A percentile compares a stretch with the other conserved stretches of the same genome.
Conservation (phyloP, 2,113 vertebrate genomes). For the Micronycteris hirsuta region DNA sequence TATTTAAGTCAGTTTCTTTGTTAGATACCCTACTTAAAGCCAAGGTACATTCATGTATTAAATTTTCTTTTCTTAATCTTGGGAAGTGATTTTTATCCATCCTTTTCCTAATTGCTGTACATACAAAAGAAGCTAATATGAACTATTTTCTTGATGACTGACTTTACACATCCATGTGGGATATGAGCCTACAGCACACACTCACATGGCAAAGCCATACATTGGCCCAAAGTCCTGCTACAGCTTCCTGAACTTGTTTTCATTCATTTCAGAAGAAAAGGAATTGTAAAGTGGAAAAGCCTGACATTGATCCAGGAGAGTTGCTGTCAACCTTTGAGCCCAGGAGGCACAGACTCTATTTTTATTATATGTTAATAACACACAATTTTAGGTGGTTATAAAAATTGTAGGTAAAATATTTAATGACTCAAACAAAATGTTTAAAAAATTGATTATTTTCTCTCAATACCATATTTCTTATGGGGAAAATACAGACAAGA, state of each 20-base stretch:
- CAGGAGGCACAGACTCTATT: neutral
- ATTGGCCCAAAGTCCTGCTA: neutral
- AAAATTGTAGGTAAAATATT: neutral
- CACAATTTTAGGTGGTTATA: neutral
- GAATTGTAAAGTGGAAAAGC: neutral
- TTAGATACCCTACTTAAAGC: too few species aligned
- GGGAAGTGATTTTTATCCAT: too few species aligned
- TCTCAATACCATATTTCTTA: neutral
- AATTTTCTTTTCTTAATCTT: too few species aligned
- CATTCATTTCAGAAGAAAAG: neutral
- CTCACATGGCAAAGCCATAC: neutral
- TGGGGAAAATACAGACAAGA: neutral
- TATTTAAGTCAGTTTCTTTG: too few species aligned
- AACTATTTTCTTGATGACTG: neutral
- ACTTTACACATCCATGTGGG: neutral
- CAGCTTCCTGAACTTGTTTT: neutral
- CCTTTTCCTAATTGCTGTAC: too few species aligned
- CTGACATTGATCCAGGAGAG: neutral
- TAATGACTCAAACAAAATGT: neutral
- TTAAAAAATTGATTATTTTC: neutral
- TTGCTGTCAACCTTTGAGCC: neutral
- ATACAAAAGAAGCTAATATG: too few species aligned
- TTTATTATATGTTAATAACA: slow-evolving; percentile 12
- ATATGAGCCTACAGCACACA: neutral
- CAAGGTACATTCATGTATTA: too few species aligned